phyloP scores from a whole-genome alignment of 2,797 vertebrate species.

The Mionectes olivaceus region DNA sequence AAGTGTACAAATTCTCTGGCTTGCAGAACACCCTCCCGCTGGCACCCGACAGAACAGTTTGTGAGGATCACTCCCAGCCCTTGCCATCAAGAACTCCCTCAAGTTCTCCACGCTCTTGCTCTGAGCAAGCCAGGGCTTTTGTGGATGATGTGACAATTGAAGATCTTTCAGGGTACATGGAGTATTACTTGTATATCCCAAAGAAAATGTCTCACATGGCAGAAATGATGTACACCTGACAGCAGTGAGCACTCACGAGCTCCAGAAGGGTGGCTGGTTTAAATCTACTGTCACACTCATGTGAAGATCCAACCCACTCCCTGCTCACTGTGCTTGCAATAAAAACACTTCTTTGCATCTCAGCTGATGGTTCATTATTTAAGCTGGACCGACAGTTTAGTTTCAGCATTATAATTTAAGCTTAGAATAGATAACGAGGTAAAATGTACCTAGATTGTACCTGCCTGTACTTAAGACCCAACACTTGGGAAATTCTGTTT shows the following conservation, averaged over 20 bases:
- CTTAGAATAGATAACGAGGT: not conserved
- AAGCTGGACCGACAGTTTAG: conserved; percentile 19
- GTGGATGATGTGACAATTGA: conserved; percentile 98
- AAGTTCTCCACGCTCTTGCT: conserved; percentile 93
- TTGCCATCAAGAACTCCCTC: conserved; percentile 86
- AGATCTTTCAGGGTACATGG: conserved; percentile 98
- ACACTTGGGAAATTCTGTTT: conserved; percentile 4
- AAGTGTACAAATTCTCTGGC: conserved; percentile 96
- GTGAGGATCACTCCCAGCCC: conserved; percentile 77
- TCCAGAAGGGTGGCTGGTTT: conserved; percentile 57
- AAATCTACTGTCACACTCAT: conserved; percentile 43
- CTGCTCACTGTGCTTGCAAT: conserved; percentile 80
- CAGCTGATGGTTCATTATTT: conserved; percentile 67
- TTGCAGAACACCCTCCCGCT: conserved; percentile 83
- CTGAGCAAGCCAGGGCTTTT: conserved; percentile 92
- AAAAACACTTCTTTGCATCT: conserved; percentile 77
- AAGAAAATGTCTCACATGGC: conserved; percentile 99
- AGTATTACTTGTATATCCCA: conserved; percentile 96
- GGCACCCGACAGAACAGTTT: conserved; percentile 83
- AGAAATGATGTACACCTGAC: conserved; percentile 99
- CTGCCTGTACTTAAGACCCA: not conserved
- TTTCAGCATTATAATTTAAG: not conserved
- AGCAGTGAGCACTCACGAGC: conserved; percentile 16
- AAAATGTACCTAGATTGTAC: not conserved
- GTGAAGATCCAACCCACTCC: conserved; percentile 57